A percentile compares a stretch with the other conserved stretches of the same genome.
Evolutionary conservation across 2,888 invertebrate species (phyloP).

Genomic region (Drosophila parthenogenetica): DNA sequence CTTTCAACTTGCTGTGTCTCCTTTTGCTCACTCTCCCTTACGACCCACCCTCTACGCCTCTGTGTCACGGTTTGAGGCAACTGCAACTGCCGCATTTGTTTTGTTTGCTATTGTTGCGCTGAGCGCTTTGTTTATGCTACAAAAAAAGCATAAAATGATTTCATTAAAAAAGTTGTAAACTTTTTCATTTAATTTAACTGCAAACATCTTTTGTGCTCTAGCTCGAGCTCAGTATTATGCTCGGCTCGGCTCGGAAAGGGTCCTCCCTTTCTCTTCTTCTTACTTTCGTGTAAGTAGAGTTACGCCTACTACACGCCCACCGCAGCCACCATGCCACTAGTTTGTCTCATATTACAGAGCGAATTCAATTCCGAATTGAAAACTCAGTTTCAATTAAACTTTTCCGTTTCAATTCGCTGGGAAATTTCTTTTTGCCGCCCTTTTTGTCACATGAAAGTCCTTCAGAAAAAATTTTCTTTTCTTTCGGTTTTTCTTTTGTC

Average conservation of each 20-base stretch:
- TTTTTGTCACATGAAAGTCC: conserved; percentile 46
- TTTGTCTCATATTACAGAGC: conserved; percentile 29
- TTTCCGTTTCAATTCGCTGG: conserved; percentile 63
- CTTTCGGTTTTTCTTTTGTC: neutral
- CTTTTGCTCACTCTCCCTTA: neutral
- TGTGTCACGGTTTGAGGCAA: conserved; percentile 1
- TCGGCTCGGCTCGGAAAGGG: too few species aligned
- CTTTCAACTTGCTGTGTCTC: conserved; percentile 51
- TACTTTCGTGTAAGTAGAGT: conserved; percentile 41
- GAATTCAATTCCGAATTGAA: conserved; percentile 51
- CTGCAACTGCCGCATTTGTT: conserved; percentile 65
- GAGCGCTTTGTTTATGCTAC: conserved; percentile 73
- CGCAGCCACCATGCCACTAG: neutral
- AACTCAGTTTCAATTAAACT: conserved; percentile 76
- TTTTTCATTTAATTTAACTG: conserved; percentile 81
- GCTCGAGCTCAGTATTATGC: conserved; percentile 35
- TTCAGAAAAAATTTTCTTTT: conserved; percentile 16
- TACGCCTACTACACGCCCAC: conserved; percentile 30
- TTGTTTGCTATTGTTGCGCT: conserved; percentile 60
- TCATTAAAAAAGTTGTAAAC: conserved; percentile 80
- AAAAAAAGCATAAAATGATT: conserved; percentile 76
- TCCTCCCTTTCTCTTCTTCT: conserved; percentile 22
- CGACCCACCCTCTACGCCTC: neutral
- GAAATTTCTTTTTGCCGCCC: conserved; percentile 28
- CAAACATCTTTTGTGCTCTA: conserved; percentile 76